phyloP scores from a whole-genome alignment of 2,797 vertebrate genomes.

The Enteromius radiatus region DNA sequence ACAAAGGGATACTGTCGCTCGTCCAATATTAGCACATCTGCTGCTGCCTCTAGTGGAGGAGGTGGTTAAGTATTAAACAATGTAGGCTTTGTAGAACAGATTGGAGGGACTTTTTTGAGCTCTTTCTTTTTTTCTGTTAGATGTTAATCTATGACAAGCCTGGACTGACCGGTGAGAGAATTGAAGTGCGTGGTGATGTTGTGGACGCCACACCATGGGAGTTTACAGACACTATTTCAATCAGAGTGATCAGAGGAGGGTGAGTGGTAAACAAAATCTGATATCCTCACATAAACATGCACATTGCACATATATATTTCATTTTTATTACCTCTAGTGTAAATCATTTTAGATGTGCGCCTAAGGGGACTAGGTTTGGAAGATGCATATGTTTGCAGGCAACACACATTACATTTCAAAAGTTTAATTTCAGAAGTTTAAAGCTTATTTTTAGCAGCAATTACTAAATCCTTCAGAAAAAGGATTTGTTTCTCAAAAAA shows the following conservation, averaged over 20 bases:
- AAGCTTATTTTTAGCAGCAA: no score
- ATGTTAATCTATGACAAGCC: slow-evolving; percentile 85
- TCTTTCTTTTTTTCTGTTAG: slow-evolving; percentile 66
- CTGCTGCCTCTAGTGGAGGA: background rate
- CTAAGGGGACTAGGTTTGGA: no score
- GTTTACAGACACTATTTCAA: slow-evolving; percentile 83
- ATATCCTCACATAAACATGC: background rate
- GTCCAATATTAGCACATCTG: background rate
- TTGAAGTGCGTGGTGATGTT: slow-evolving; percentile 82
- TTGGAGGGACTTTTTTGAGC: background rate
- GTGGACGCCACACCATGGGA: slow-evolving; percentile 84
- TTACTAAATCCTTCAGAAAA: no score
- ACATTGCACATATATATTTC: no score
- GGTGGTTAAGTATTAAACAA: slow-evolving; percentile 2
- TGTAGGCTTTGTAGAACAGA: background rate
- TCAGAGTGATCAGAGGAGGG: slow-evolving; percentile 91
- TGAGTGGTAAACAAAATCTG: slow-evolving; percentile 60
- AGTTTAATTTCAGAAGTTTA: no score
- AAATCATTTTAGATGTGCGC: no score
- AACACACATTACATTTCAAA: no score
- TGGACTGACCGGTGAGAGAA: slow-evolving; percentile 79
- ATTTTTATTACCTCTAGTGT: no score
- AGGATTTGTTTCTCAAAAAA: no score
- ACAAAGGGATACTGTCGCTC: background rate
- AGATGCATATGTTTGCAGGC: no score